Base-by-base conservation (phyloP, 2,113 vertebrate genomes). In the Mormoops blainvillei region DNA sequence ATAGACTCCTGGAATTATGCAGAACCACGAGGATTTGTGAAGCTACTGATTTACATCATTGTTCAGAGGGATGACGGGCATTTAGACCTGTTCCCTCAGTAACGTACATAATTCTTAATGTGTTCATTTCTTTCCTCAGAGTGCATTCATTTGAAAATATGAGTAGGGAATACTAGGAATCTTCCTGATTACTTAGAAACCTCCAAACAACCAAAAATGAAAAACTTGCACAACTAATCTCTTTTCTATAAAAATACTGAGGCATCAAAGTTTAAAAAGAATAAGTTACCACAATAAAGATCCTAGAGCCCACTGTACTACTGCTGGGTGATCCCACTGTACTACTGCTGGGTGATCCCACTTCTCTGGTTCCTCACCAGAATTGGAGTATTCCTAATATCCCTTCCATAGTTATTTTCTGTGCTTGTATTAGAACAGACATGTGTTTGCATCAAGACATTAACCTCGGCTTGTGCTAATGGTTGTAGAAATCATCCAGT, bases 401-500 rank as follows among this genome's bases (percentile, higher is more conserved):
- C 20, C 26, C 10, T 87, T 86, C 41, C 52, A 26, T 45, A 67
- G 52, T 43, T 38, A 65, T 18, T 71, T n/a, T 38, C 31, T 20
- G 1, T 14, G 14, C 61, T 83, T 58, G n/a, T 19, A 54, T n/a
- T n/a, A 58, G 52, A 71, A n/a, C 24, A 8, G 56, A 19, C 24
- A 20, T 0, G 1, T 73, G 26, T 92, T 81, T 68, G 33, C 38
- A 76, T 71, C 31, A 18, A 67, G 58, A 84, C 52, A 58, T 52
- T 96, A 92, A 97, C 80, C 67, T 97, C 58, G 94, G 56, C 22
- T 94, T 92, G 70, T 96, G 8, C 19, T 96, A 36, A 63, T 78
- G 70, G 45, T 92, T 96, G 82, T 71, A 98, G 97, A 94, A 63
- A 70, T 73, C 78, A 93, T 89, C 71, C 33, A 58, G 45, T 70